Percentiles rank a stretch among this genome's conserved stretches.
These are phyloP conservation scores for Enteromius thamalakanensis DNA, from an alignment of 2,797 vertebrate genomes.

Conservation along the genomic window DNA sequence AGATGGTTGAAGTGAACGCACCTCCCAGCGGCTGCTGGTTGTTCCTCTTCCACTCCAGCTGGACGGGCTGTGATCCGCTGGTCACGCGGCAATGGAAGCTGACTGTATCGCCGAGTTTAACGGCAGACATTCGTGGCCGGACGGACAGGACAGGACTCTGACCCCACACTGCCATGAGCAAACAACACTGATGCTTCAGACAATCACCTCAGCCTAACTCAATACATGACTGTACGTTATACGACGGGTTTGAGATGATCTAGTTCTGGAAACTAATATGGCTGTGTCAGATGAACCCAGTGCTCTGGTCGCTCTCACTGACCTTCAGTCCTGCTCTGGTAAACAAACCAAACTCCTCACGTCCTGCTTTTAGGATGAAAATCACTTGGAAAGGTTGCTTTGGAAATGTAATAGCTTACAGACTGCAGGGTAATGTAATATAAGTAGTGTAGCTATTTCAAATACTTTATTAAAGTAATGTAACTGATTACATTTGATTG, in stretches of 20 bases:
- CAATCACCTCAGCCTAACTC: not conserved
- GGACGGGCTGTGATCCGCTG: conserved; percentile 74
- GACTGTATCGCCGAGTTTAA: conserved; percentile 82
- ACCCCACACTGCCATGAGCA: conserved; percentile 65
- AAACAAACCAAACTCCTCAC: not conserved
- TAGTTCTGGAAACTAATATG: not conserved
- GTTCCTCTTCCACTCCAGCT: conserved; percentile 83
- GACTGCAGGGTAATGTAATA: not conserved
- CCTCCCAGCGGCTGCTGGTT: conserved; percentile 83
- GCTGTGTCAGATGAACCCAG: not conserved
- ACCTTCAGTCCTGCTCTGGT: conserved; percentile 11
- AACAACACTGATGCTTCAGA: not conserved
- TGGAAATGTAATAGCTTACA: not conserved
- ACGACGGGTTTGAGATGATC: not conserved
- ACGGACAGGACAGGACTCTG: conserved; percentile 85
- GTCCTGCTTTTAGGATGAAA: not conserved
- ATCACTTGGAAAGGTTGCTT: not conserved
- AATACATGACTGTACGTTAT: not conserved
- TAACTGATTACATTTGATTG: no score
- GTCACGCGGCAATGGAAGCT: conserved; percentile 84
- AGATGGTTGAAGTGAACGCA: conserved; percentile 55
- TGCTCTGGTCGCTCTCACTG: not conserved
- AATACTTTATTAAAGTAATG: no score
- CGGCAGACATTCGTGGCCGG: conserved; percentile 78
- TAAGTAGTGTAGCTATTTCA: not conserved